phyloP scores from a whole-genome alignment of 2,797 vertebrate genomes.

The Melopsittacus undulatus region DNA sequence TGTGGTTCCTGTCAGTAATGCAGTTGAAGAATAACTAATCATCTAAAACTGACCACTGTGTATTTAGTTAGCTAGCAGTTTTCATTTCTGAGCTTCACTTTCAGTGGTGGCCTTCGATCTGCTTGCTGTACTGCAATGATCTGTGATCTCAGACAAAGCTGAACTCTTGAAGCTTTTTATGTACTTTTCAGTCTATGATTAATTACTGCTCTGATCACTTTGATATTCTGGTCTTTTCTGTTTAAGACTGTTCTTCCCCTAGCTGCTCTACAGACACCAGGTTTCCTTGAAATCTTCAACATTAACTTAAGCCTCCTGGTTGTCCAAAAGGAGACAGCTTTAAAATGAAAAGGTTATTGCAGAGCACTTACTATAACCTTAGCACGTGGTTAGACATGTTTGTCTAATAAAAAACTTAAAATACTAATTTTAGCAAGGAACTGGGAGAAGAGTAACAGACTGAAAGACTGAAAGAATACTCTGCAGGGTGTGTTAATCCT shows the following conservation, averaged over 20 bases:
- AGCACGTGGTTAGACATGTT: background rate
- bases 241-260: background rate
- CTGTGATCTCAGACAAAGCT: background rate
- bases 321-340: background rate
- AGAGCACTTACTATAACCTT: background rate
- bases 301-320: background rate
- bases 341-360: background rate
- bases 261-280: background rate
- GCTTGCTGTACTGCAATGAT: background rate
- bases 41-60: background rate
- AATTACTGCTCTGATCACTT: background rate
- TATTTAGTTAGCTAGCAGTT: background rate
- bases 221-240: background rate
- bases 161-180: background rate
- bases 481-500: background rate
- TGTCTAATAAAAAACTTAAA: background rate
- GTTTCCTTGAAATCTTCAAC: background rate
- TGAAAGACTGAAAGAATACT: background rate
- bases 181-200: background rate
- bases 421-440: background rate
- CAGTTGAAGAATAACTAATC: background rate
- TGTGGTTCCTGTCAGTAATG: background rate
- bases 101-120: background rate
- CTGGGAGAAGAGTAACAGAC: background rate
- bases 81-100: background rate